Evolutionary conservation across 2,888 invertebrate species (phyloP).

Genomic region (Lycophotia porphyrea): DNA sequence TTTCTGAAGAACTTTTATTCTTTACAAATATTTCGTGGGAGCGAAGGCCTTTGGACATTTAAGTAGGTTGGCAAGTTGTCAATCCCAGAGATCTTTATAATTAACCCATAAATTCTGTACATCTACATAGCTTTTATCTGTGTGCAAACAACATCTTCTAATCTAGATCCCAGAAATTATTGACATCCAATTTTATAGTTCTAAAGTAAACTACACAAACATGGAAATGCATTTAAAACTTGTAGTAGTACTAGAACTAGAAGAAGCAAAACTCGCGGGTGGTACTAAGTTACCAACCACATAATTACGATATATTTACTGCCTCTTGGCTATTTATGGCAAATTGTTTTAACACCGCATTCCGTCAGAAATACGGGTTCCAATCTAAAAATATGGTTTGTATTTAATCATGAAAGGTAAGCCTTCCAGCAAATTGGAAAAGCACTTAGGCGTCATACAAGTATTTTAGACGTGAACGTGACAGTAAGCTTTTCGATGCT

Average conservation of each 20-base stretch:
- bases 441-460: not conserved
- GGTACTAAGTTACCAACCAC: slow-evolving; percentile 23
- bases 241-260: not conserved
- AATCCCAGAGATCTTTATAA: slow-evolving; percentile 18
- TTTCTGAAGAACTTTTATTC: not conserved
- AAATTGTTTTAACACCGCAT: slow-evolving; percentile 46
- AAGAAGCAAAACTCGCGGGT: slow-evolving; percentile 15
- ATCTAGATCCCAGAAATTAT: not conserved
- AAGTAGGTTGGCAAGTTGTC: slow-evolving; percentile 25
- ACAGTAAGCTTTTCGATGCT: not conserved
- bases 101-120: slow-evolving; percentile 5
- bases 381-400: slow-evolving; percentile 31
- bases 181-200: not conserved
- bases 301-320: slow-evolving; percentile 47
- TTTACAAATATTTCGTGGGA: slow-evolving; percentile 3
- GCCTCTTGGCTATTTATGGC: slow-evolving; percentile 33
- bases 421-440: slow-evolving; percentile 4
- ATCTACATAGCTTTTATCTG: not conserved
- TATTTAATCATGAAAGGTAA: not conserved
- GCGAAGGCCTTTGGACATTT: not conserved
- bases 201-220: not conserved
- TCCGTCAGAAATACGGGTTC: slow-evolving; percentile 16
- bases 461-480: not conserved
- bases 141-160: not conserved
- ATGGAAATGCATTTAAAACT: slow-evolving; percentile 20